Evolutionary conservation across 2,888 invertebrate species (phyloP).

Genomic region (Mesorhabditis belari): DNA sequence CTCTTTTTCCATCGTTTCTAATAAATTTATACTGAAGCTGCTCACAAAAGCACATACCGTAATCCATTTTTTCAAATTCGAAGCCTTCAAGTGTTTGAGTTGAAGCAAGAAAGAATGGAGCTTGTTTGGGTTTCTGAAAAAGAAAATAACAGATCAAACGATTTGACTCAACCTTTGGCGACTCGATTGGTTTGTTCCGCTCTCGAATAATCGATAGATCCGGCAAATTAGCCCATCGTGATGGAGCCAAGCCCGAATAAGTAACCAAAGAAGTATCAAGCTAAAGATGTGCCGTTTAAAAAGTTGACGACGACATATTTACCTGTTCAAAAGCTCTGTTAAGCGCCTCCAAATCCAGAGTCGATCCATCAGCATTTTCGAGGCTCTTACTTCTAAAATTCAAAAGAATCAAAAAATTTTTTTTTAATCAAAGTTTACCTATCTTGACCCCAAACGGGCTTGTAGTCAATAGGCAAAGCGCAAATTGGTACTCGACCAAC

Average conservation of each 20-base stretch:
- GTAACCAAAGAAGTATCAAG: conserved; percentile 62
- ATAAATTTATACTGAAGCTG: neutral
- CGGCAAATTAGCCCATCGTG: conserved; percentile 82
- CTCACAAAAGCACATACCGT: conserved; percentile 4
- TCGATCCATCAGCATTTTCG: conserved; percentile 2
- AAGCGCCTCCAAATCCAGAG: neutral
- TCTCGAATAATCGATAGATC: conserved; percentile 77
- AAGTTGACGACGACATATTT: neutral
- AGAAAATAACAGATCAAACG: no score
- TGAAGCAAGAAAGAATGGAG: conserved; percentile 92
- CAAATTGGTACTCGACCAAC: conserved; percentile 69
- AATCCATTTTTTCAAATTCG: conserved; percentile 63
- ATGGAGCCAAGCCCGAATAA: conserved; percentile 69
- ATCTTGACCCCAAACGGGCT: conserved; percentile 47
- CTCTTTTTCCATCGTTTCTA: conserved; percentile 6
- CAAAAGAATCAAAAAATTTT: neutral
- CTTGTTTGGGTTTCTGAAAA: conserved; percentile 53
- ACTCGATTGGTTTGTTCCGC: conserved; percentile 79
- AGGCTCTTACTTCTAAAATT: neutral
- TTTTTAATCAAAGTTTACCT: neutral
- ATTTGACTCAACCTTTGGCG: conserved; percentile 68
- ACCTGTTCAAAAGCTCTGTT: neutral
- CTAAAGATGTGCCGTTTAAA: neutral
- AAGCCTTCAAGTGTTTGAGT: conserved; percentile 70
- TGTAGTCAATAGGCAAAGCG: conserved; percentile 61